Conservation (phyloP, 2,113 vertebrate genomes). For the Oryzias woworae region DNA sequence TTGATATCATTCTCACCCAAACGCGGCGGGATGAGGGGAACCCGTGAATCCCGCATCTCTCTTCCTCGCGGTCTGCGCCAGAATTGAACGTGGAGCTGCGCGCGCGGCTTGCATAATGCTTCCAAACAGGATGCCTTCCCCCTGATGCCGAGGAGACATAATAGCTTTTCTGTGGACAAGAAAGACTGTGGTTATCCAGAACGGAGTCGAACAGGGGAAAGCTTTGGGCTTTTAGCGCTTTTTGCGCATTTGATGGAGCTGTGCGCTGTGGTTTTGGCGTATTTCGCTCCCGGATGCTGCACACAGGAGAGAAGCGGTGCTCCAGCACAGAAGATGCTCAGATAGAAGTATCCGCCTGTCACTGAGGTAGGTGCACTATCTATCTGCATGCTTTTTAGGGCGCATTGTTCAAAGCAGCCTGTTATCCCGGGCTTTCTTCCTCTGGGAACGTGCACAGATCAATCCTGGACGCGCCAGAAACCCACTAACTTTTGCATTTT, state of each 20-base stretch:
- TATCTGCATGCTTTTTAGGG: slow-evolving; percentile 21
- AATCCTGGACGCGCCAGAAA: slow-evolving; percentile 5
- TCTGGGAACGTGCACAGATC: background rate
- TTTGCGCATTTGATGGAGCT: background rate
- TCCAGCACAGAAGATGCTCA: slow-evolving; percentile 60
- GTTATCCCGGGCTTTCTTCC: slow-evolving; percentile 38
- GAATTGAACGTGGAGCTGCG: slow-evolving; percentile 4
- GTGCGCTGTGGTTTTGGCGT: background rate
- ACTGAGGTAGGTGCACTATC: slow-evolving; percentile 57
- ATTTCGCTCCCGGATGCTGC: slow-evolving; percentile 23
- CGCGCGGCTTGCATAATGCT: slow-evolving; percentile 22
- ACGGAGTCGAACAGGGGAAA: slow-evolving; percentile 31
- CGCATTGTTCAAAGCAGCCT: slow-evolving; percentile 38
- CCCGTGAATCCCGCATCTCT: slow-evolving; percentile 8
- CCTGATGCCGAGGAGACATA: slow-evolving; percentile 49
- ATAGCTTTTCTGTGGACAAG: slow-evolving; percentile 38
- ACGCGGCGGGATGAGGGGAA: slow-evolving; percentile 43
- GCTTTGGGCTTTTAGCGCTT: slow-evolving; percentile 12
- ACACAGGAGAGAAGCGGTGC: slow-evolving; percentile 34
- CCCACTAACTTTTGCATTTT: background rate
- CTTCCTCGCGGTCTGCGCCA: slow-evolving; percentile 13
- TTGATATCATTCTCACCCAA: slow-evolving; percentile 38
- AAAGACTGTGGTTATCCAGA: slow-evolving; percentile 48
- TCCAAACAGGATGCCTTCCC: slow-evolving; percentile 28
- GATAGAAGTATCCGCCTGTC: slow-evolving; percentile 50